Evolutionary conservation across 2,797 vertebrate species (phyloP).

Genomic region (Platyrinchus mystaceus): DNA sequence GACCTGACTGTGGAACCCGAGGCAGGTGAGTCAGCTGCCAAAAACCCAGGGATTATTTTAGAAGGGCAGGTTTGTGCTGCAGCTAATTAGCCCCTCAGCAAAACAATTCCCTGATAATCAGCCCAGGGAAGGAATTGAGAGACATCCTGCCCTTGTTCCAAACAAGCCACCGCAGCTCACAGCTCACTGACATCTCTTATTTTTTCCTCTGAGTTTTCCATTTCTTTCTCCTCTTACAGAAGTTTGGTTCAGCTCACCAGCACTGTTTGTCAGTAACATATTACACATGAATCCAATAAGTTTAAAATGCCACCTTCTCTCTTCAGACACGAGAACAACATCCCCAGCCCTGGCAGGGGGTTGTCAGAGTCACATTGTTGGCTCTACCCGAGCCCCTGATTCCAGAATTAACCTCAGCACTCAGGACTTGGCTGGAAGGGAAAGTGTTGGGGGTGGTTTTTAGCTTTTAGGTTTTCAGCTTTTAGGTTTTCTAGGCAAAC

Average conservation of each 20-base stretch:
- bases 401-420: background rate
- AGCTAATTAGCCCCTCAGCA: background rate
- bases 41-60: background rate
- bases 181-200: background rate
- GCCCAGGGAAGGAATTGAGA: background rate
- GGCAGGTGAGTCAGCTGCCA: slow-evolving; percentile 77
- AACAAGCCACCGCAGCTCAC: background rate
- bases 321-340: background rate
- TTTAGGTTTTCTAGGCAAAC: background rate
- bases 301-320: background rate
- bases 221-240: background rate
- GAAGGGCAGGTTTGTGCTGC: background rate
- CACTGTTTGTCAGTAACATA: background rate
- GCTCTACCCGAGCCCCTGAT: background rate
- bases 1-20: slow-evolving; percentile 89
- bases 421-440: background rate
- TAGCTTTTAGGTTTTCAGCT: rapidly evolving
- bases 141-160: background rate
- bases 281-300: background rate
- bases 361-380: background rate
- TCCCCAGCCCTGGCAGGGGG: background rate
- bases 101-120: background rate
- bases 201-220: background rate
- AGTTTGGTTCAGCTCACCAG: background rate
- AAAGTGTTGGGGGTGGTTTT: background rate